phyloP scores from a whole-genome alignment of 2,797 vertebrate species.

The Masticophis lateralis region DNA sequence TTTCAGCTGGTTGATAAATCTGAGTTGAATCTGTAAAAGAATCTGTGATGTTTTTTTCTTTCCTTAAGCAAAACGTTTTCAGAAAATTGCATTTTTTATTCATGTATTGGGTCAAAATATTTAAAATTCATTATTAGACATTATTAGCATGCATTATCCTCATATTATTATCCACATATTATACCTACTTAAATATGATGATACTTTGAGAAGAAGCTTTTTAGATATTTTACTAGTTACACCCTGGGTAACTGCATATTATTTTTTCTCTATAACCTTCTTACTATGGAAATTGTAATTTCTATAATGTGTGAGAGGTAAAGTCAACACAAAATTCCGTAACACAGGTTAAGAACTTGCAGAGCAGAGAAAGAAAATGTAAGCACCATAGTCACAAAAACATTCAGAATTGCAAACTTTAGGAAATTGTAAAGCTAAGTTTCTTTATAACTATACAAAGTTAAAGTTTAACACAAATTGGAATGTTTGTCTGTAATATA shows the following conservation, averaged over 20 bases:
- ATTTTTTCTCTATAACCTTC: neutral
- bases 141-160: neutral
- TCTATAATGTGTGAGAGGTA: neutral
- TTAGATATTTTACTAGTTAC: neutral
- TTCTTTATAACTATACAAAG: conserved; percentile 32
- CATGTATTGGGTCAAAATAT: neutral
- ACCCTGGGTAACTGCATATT: neutral
- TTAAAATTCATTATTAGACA: neutral
- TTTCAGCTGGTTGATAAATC: conserved; percentile 88
- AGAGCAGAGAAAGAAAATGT: neutral
- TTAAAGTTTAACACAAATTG: conserved; percentile 59
- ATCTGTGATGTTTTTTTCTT: neutral
- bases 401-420: neutral
- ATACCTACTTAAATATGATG: neutral
- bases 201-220: neutral
- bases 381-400: neutral
- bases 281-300: neutral
- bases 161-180: neutral
- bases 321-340: neutral
- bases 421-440: conserved; percentile 51
- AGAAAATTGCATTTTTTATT: neutral
- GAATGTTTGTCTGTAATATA: conserved; percentile 53
- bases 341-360: neutral
- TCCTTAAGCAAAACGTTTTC: conserved; percentile 4
- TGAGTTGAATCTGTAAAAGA: conserved; percentile 80